A percentile compares a stretch with the other conserved stretches of the same genome.
Conservation (phyloP, 2,888 invertebrate genomes). For the Heterodera filipjevi region DNA sequence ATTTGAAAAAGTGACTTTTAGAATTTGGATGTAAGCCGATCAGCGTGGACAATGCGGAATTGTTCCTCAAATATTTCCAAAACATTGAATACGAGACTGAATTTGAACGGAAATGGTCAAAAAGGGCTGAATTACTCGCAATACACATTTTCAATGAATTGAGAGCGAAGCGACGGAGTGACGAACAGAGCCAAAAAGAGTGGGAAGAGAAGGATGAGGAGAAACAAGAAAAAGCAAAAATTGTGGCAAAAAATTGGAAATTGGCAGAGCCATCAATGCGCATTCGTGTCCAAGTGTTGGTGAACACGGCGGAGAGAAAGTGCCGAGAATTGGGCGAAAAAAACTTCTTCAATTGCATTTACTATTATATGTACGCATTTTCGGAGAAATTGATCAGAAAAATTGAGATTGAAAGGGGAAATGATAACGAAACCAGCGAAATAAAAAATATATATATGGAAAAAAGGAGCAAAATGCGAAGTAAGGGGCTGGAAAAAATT, state of each 20-base stretch:
- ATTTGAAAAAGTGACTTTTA: too few relatives aligned
- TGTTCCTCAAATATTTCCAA: not conserved
- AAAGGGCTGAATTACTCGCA: not conserved
- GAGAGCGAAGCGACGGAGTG: not conserved
- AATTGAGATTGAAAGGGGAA: not conserved
- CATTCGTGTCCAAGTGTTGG: not conserved
- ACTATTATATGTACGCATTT: constrained; percentile 1
- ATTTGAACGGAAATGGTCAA: not conserved
- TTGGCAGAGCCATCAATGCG: not conserved
- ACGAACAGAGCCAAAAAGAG: not conserved
- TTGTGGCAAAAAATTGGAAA: not conserved
- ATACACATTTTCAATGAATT: not conserved
- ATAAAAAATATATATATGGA: not conserved
- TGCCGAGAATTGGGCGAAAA: not conserved
- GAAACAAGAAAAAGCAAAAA: not conserved
- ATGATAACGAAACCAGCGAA: not conserved
- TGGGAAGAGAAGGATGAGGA: not conserved
- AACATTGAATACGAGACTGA: not conserved
- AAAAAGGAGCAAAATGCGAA: not conserved
- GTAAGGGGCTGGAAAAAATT: not conserved
- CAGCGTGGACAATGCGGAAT: not conserved
- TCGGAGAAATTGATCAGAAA: not conserved
- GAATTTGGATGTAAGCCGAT: not conserved
- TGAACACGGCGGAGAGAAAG: not conserved
- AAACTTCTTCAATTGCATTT: not conserved